Base-by-base conservation (phyloP, 2,888 invertebrate genomes). In the Cancer borealis region DNA sequence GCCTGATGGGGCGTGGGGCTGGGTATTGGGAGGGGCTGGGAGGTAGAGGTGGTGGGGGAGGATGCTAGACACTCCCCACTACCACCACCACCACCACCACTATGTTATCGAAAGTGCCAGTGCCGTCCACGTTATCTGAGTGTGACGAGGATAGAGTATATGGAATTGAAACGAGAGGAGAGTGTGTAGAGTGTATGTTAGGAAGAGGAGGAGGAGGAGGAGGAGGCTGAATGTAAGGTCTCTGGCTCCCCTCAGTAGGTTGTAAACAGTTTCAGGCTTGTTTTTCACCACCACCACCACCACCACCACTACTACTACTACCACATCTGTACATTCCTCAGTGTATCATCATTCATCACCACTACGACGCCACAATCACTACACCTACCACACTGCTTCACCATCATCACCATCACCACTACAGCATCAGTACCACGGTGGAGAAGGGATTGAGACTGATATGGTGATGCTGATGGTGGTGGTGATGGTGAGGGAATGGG, bases 351-450 rank as follows among this genome's bases (percentile, higher is more conserved):
- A 66, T 21, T 21, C 45, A 54, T 54, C 89, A 89, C 89, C 54
- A 54, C 89, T 14, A 26, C 49, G 2, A 89, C 88, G 46, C 45
- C n/a, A 88, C 45, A 21, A 46, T 6, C 88, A 88, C 26, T 26
- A 66, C 14, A 5, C 17, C 39, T 30, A 66, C 60, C 12, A 87
- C 87, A 39, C 10, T 5, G 17, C 21, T 21, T 79, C 30, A 87
- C 30, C 30, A 89, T 12, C 49, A 89, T n/a, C 26, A 89, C 89
- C 26, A 89, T 49, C 47, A 89, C 89, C 47, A 89, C 49, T 47
- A 47, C 14, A 26, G 8, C 47, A 89, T n/a, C n/a, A 89, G 8
- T 12, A 47, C 89, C 12, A 46, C 26, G 49, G 49, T 49, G 45
- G 49, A n/a, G 49, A 49, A n/a, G 89, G 49, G n/a, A n/a, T 17